Conservation (phyloP, 2,888 invertebrate genomes). For the Andrena chrysosceles region DNA sequence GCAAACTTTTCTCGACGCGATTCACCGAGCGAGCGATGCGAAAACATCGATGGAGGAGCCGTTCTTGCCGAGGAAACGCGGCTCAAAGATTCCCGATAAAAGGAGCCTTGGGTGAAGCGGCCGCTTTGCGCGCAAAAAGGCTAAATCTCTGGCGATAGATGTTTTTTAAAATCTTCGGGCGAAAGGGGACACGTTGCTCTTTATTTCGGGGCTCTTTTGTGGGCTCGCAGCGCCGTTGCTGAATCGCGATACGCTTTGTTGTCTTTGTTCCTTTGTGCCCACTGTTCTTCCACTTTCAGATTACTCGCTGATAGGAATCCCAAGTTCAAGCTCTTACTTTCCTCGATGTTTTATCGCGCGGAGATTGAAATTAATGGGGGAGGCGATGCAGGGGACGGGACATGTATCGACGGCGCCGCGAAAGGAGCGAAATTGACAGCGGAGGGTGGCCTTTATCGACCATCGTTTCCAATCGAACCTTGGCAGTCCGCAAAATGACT, state of each 20-base stretch:
- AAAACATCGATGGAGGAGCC: not conserved
- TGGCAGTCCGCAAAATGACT: conserved; percentile 13
- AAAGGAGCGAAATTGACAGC: not conserved
- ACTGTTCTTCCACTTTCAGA: not conserved
- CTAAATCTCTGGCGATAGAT: not conserved
- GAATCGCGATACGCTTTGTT: not conserved
- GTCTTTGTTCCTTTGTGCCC: not conserved
- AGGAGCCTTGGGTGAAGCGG: not conserved
- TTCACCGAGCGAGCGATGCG: not conserved
- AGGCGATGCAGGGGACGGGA: too few species aligned
- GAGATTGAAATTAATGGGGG: too few species aligned
- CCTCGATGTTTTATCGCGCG: too few species aligned
- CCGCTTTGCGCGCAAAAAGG: not conserved
- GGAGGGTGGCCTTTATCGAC: conserved; percentile 12
- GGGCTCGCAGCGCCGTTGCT: not conserved
- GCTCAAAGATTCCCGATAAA: not conserved
- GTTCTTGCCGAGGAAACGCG: not conserved
- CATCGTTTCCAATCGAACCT: conserved; percentile 7
- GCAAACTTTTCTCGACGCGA: not conserved
- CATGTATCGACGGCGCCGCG: not conserved
- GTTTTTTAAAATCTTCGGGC: not conserved
- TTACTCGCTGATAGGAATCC: too few species aligned
- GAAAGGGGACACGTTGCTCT: not conserved
- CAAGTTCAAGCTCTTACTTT: too few species aligned
- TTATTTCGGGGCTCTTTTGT: not conserved